phyloP scores from a whole-genome alignment of 2,797 vertebrate genomes.

The Varecia variegata region DNA sequence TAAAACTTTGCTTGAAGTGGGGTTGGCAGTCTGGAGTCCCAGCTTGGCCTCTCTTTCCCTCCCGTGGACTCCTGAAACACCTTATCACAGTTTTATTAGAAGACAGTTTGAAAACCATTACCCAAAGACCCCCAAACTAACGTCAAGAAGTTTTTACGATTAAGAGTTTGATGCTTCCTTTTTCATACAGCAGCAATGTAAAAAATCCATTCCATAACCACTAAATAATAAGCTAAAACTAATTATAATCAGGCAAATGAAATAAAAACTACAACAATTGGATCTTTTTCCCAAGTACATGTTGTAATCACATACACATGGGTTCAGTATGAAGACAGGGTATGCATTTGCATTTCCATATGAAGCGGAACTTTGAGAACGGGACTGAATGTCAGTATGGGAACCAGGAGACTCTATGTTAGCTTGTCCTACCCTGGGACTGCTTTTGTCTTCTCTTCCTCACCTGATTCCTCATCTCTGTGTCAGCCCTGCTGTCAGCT shows the following conservation, averaged over 20 bases:
- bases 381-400: not conserved
- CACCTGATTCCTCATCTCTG: not conserved
- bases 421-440: not conserved
- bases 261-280: constrained; percentile 51
- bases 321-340: constrained; percentile 9
- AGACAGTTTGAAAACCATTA: constrained; percentile 12
- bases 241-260: constrained; percentile 54
- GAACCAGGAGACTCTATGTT: not conserved
- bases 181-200: constrained; percentile 48
- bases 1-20: not conserved
- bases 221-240: constrained; percentile 60
- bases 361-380: not conserved
- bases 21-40: not conserved
- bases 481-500: not conserved
- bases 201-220: constrained; percentile 59
- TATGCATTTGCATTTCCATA: not conserved
- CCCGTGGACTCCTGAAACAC: not conserved
- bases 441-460: not conserved
- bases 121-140: not conserved
- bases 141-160: constrained; percentile 2
- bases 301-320: not conserved
- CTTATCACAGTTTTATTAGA: not conserved
- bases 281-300: constrained; percentile 50
- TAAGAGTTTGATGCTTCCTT: constrained; percentile 36
- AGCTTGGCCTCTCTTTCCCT: not conserved